Conservation (phyloP, 2,888 invertebrate genomes). For the Tenthredo mesomela region DNA sequence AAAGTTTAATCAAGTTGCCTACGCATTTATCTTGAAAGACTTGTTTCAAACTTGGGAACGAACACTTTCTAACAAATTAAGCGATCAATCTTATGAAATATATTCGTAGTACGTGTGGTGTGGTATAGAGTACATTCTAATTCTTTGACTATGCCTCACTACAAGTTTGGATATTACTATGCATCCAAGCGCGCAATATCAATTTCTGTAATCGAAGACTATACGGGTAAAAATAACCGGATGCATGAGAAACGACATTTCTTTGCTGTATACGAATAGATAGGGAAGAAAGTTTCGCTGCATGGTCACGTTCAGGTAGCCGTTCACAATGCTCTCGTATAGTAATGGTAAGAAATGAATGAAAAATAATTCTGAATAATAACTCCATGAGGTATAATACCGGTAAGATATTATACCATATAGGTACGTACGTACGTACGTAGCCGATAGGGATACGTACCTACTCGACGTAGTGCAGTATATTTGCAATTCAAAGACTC, state of each 20-base stretch:
- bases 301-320: constrained; percentile 1
- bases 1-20: neutral
- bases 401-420: constrained; percentile 22
- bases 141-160: neutral
- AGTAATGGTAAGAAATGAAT: neutral
- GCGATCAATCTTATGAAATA: neutral
- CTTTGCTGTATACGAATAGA: neutral
- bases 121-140: neutral
- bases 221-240: neutral
- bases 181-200: neutral
- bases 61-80: constrained; percentile 2
- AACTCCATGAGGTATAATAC: constrained; percentile 18
- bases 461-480: neutral
- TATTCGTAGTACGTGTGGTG: neutral
- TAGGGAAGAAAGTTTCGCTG: neutral
- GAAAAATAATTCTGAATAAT: constrained; percentile 10
- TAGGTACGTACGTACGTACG: neutral
- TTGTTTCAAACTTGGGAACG: neutral
- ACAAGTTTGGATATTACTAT: neutral
- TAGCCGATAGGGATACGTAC: constrained; percentile 13
- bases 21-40: neutral
- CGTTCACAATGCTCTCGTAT: neutral
- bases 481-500: constrained; percentile 47
- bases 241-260: neutral
- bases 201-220: neutral